Evolutionary conservation across 2,113 vertebrate species (phyloP), one percentile per base, ranked within the genome.

Genomic region (Poeciliopsis retropinna): DNA sequence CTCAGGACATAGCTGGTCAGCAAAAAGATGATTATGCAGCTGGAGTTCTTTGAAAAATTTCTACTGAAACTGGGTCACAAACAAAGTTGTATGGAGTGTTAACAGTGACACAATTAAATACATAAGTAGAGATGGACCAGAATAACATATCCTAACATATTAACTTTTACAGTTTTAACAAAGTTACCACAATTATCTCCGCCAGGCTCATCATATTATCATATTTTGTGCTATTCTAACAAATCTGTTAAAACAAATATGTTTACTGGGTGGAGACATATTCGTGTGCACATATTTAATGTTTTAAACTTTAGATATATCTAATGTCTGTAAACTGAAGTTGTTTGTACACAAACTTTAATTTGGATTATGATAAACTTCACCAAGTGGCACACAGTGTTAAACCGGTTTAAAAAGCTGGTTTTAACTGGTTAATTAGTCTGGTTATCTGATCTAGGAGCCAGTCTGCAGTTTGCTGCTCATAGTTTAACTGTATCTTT

Each of bases 21-120:
- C 72, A 75, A 31, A 72, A 79, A 72, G 13, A 6, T 67, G 28
- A 57, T 28, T 60, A 44, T 72, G 69, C 64, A 61, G 68, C n/a
- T 66, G 27, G 14, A 68, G 17, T 44, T 44, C 32, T 78, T 70
- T 37, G 37, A 60, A 47, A 32, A 60, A 28, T 39, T 5, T 67
- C 60, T 30, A 51, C 15, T 37, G 28, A 19, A 60, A 65, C 13
- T 72, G 54, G 63, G 27, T 60, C 47, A 68, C 14, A 47, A 47
- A 32, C 32, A 32, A 32, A 32, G 32, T 32, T 32, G 32, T 32
- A 32, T 8, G 32, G 32, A 32, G 32, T 32, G 32, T 8, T 32
- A 34, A 34, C 8, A 34, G 32, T 34, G 32, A 34, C 32, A 34
- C 8, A 34, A 34, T 34, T 34, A 34, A 34, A 34, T 34, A 8